phyloP scores from a whole-genome alignment of 2,113 vertebrate species.

The Salminus brasiliensis region DNA sequence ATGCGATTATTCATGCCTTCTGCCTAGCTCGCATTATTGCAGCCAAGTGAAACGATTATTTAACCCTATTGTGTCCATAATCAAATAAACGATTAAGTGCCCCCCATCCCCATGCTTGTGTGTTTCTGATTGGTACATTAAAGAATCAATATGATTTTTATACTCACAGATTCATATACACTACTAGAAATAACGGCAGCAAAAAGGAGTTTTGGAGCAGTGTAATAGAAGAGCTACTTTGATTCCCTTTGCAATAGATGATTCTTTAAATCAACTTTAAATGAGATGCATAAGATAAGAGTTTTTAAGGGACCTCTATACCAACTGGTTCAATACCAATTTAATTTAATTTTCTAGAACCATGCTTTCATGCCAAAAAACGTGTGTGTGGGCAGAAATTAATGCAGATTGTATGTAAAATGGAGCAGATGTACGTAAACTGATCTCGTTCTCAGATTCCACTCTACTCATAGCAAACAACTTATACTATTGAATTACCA shows the following conservation, averaged over 20 bases:
- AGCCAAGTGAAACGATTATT: constrained; percentile 32
- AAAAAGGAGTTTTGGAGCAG: neutral
- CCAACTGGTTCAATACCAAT: too few relatives aligned
- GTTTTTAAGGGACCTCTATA: too few relatives aligned
- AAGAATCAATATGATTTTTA: constrained; percentile 1
- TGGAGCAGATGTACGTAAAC: too few relatives aligned
- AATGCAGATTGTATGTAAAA: too few relatives aligned
- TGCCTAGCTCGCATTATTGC: constrained; percentile 33
- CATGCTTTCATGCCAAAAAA: too few relatives aligned
- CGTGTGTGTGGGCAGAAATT: too few relatives aligned
- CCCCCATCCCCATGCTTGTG: neutral
- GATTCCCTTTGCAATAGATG: neutral
- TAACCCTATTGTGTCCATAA: constrained; percentile 35
- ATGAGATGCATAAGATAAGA: too few relatives aligned
- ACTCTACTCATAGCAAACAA: too few relatives aligned
- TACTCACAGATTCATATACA: neutral
- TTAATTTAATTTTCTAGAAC: too few relatives aligned
- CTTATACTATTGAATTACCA: too few relatives aligned
- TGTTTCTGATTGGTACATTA: constrained; percentile 7
- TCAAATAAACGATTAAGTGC: constrained; percentile 1
- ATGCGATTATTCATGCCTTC: constrained; percentile 24
- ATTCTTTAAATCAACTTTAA: too few relatives aligned
- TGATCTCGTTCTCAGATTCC: too few relatives aligned
- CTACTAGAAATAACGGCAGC: neutral
- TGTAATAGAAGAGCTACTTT: neutral